Evolutionary conservation across 23 tunicate genomes (phyloP).

Genomic region (Trididemnum nubilum): DNA sequence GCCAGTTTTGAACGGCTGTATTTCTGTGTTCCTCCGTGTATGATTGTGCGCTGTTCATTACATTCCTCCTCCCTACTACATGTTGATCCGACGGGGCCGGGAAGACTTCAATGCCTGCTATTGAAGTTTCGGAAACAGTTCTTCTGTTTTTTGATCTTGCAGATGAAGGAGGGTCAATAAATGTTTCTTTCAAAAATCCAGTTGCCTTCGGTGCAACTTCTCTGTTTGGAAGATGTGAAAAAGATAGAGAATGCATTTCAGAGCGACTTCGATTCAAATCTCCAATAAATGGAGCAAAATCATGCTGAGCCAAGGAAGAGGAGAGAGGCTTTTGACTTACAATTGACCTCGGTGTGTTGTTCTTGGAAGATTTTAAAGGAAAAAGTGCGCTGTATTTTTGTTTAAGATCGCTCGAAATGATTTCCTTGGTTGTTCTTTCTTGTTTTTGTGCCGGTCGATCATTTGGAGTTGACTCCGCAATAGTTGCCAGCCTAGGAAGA

Average conservation of each 20-base stretch:
- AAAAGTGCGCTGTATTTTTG: slow-evolving; percentile 7
- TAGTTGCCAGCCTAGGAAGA: slow-evolving; percentile 8
- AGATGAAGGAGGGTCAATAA: slow-evolving; percentile 19
- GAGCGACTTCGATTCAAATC: neutral
- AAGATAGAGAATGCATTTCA: neutral
- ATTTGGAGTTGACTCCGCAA: slow-evolving; percentile 17
- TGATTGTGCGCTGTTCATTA: slow-evolving; percentile 44
- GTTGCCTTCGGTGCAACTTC: neutral
- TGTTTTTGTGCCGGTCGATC: neutral
- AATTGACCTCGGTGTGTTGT: neutral
- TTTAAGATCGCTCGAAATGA: neutral
- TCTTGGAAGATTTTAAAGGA: slow-evolving; percentile 5
- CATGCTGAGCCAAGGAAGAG: neutral
- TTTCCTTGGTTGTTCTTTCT: neutral
- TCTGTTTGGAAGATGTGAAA: neutral
- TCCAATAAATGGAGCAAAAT: neutral
- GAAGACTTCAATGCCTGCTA: slow-evolving; percentile 24
- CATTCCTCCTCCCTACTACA: slow-evolving; percentile 32
- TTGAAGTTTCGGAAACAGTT: slow-evolving; percentile 24
- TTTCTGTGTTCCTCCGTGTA: slow-evolving; percentile 38
- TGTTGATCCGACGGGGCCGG: slow-evolving; percentile 41
- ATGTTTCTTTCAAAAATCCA: neutral
- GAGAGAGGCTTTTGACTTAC: slow-evolving; percentile 10
- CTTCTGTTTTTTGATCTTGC: neutral
- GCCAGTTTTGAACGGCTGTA: slow-evolving; percentile 32